Evolutionary conservation across 2,888 invertebrate species (phyloP), one percentile per base, ranked within the genome.

Genomic region (Caprella mutica): DNA sequence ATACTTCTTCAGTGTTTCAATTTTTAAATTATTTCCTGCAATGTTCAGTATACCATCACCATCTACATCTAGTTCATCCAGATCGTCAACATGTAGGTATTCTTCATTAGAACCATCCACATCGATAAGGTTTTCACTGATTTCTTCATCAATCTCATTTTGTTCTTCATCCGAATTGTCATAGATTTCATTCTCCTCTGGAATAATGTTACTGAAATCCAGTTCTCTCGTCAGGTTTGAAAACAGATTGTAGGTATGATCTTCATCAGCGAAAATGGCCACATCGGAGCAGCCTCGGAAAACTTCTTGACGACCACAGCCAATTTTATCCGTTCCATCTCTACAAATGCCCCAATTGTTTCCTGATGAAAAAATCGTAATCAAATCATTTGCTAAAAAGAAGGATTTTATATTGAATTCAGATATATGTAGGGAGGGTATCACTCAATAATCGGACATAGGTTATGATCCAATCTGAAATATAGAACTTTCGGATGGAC

Each of bases 301-400:
- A 69, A 89, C 87, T 71, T 90, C 90, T 70, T 90, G 90, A 0
- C 85, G 85, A 0, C 90, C 90, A 69, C 90, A 90, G 0, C 90
- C 90, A 0, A 89, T 83, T 0, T 83, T 83, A 30, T 84, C 86
- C 44, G 79, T 66, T 5, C 69, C 67, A 56, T 68, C 67, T 58
- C 61, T 42, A 51, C 66, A 68, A 30, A 54, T 77, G 0, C 87
- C 87, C 87, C 87, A 88, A 70, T 86, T 86, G 69, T 88, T 88
- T 1, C 74, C 88, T 51, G 90, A 87, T 56, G 77, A 5, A 17
- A 39, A 50, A 38, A 21, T 6, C 2, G 21, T 9, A 46, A n/a
- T 17, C 9, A 19, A 42, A 6, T n/a, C 8, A n/a, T 19, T 6
- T 19, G 21, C 17, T 9, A 33, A 8, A 9, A 33, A 8, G 33